Base-by-base conservation (phyloP, 2,797 vertebrate genomes). In the Tiaroga cobitis region DNA sequence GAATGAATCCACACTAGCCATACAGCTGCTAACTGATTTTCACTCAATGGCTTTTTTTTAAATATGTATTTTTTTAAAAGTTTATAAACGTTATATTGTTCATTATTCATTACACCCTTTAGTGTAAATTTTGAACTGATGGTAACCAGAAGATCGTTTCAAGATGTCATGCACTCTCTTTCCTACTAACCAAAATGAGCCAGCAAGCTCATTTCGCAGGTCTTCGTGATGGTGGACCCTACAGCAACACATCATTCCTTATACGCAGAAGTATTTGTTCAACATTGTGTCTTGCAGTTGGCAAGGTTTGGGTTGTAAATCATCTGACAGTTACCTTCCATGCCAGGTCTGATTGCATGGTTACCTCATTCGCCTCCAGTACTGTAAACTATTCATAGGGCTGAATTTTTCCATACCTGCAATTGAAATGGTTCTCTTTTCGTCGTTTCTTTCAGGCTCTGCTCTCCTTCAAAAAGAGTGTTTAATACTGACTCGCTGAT, bases 301-400 rank as follows among this genome's bases (percentile, higher is more conserved):
- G 69, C 63, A 51, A 9, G 43, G 61, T 24, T 34, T 46, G n/a
- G 72, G 73, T 41, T 81, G 72, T 85, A 85, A 87, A 87, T 87
- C 77, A 76, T 87, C 49, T 80, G 43, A 74, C 54, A 43, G 79
- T 84, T 81, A 84, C 82, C 77, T 68, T 74, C 76, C 70, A 68
- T 41, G 72, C 72, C 74, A 72, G 73, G 82, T 85, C 79, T 87
- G 87, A 87, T 85, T 87, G 80, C 63, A 85, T 56, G 41, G 83
- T 87, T 74, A 46, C 79, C 65, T 85, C 83, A 85, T 82, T 85
- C 74, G 59, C 79, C 72, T 85, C 70, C 68, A 82, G 32, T 78
- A 70, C 73, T 87, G 84, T 86, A 87, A 85, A 76, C 74, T 80
- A 79, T 80, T 87, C 59, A 74, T 87, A 82, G 49, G 37, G 41